phyloP scores from a whole-genome alignment of 2,888 invertebrate species.

The Gisinianus flammeolus region DNA sequence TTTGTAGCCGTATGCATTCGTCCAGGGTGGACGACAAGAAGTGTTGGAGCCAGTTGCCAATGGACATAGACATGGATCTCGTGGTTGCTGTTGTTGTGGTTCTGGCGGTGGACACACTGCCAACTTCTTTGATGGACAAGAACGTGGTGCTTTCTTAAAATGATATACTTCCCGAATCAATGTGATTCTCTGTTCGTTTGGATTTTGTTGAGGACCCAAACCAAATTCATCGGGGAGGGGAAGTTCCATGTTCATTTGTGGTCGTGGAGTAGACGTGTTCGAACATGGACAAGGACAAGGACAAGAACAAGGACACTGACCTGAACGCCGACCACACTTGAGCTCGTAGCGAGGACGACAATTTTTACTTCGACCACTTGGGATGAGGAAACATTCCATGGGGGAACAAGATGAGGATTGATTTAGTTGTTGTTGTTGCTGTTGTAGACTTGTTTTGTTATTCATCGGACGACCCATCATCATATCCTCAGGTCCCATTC shows the following conservation, averaged over 20 bases:
- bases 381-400: not conserved
- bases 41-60: not conserved
- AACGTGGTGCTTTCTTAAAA: not conserved
- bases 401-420: not conserved
- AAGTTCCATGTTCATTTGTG: not conserved
- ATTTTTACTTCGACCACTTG: not conserved
- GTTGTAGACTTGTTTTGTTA: not conserved
- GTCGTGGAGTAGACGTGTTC: not conserved
- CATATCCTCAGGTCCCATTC: not conserved
- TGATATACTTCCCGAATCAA: slow-evolving; percentile 8
- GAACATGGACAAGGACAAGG: not conserved
- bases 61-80: not conserved
- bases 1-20: not conserved
- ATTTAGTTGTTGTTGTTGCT: not conserved
- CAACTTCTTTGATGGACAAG: not conserved
- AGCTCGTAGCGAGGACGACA: not conserved
- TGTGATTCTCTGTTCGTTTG: slow-evolving; percentile 4
- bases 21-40: slow-evolving; percentile 8
- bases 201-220: no score
- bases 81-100: not conserved
- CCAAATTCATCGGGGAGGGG: not conserved
- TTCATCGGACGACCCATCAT: no score
- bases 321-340: not conserved
- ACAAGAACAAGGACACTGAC: not conserved
- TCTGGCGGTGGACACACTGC: not conserved